A percentile compares a stretch with the other conserved stretches of the same genome.
These are phyloP conservation scores for Lordiphosa clarofinis DNA, from an alignment of 1,140 invertebrate genomes.

Conservation along the genomic window DNA sequence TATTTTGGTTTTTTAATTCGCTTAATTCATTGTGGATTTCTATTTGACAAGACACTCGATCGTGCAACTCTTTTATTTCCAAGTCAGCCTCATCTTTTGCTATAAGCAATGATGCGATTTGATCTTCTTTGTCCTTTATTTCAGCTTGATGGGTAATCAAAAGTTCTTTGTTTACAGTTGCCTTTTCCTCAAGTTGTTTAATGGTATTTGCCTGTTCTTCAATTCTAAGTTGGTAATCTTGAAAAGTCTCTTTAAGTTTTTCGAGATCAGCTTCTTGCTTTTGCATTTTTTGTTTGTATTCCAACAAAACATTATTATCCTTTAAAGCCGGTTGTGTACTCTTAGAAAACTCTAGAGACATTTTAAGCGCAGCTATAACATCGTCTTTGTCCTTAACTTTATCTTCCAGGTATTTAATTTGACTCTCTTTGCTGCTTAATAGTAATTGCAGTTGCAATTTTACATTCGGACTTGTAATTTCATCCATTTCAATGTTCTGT, in stretches of 20 bases:
- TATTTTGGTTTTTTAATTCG: no score
- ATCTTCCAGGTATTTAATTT: not conserved
- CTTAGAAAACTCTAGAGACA: not conserved
- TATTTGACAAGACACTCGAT: no score
- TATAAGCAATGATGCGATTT: no score
- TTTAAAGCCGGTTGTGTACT: not conserved
- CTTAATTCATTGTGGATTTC: no score
- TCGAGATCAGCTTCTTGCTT: not conserved
- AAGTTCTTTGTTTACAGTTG: no score
- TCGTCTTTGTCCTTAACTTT: not conserved
- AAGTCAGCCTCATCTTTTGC: no score
- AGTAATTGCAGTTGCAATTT: not conserved
- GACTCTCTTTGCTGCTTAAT: not conserved
- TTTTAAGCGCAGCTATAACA: not conserved
- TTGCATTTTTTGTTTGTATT: not conserved
- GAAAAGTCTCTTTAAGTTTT: not conserved
- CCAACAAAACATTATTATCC: not conserved
- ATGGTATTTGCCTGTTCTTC: not conserved
- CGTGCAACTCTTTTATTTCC: no score
- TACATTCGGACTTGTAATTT: not conserved
- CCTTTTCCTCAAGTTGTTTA: not conserved
- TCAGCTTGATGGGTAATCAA: no score
- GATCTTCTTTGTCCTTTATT: no score
- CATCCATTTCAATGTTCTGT: not conserved
- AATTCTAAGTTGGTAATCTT: not conserved